Evolutionary conservation across 2,888 invertebrate species (phyloP), one percentile per base, ranked within the genome.

Genomic region (Mimachlamys varia): DNA sequence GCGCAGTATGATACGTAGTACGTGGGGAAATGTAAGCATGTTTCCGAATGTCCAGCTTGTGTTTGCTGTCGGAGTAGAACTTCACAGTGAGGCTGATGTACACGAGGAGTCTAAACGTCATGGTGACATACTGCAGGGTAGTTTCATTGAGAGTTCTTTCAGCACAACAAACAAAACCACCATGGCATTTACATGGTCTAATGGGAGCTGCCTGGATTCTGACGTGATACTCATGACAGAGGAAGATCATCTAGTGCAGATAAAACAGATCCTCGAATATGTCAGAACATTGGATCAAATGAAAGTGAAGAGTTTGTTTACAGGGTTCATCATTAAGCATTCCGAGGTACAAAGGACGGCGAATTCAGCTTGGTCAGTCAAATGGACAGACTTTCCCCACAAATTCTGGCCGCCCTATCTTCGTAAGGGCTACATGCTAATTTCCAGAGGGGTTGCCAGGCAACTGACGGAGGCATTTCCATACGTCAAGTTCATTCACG

Each of bases 1-100:
- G 76, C 76, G 76, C 33, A 76, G 76, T 76, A 76, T 76, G 76
- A 76, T 76, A 76, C 76, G 76, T 76, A 27, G 27, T 27, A 76
- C 76, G 33, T 76, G 76, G 76, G 76, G 76, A 76, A 76, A 22
- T 76, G 27, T 76, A 4, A 33, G 44, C 44, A 44, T 27, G 76
- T 27, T 33, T 13, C 76, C 27, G 0, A 76, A 76, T 27, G 76
- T 76, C 2, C 27, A 27, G 33, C 17, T 76, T 27, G 22, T 76
- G 22, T 76, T 76, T 76, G 76, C 76, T 5, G 33, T 76, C 10
- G 76, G 76, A 0, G 27, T 12, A 27, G 76, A 76, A 33, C 27
- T 5, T 27, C 33, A 33, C 1, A 15, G 33, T 27, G 33, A 27
- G 33, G 33, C 76, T 27, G 76, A 76, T 17, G 33, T 76, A 10